Percentiles rank a stretch among this genome's conserved stretches.
Conservation (phyloP, 2,797 vertebrate genomes). For the Euphonia xanthogaster region DNA sequence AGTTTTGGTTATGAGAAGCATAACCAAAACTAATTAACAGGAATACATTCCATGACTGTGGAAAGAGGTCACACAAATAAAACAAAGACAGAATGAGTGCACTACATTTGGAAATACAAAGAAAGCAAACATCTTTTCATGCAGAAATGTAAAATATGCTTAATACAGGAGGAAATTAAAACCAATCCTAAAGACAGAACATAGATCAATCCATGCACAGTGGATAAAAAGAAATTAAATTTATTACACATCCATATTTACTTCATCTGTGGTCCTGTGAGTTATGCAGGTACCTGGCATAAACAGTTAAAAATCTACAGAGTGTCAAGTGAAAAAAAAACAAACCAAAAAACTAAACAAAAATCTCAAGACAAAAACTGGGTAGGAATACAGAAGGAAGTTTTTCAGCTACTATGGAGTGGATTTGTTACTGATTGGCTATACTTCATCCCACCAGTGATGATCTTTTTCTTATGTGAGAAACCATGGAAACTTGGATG, state of each 20-base stretch:
- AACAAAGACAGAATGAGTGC: background rate
- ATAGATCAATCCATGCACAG: background rate
- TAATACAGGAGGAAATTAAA: background rate
- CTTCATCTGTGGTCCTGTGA: background rate
- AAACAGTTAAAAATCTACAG: background rate
- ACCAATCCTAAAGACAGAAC: background rate
- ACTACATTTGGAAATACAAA: background rate
- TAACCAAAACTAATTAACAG: background rate
- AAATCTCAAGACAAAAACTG: background rate
- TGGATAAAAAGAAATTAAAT: background rate
- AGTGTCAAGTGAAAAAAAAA: background rate
- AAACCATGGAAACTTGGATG: slow-evolving; percentile 44
- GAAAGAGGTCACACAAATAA: background rate
- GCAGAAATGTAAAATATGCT: background rate
- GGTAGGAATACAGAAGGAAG: background rate
- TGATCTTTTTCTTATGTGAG: background rate
- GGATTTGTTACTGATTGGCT: background rate
- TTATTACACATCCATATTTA: background rate
- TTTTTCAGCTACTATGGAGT: background rate
- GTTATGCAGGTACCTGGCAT: background rate
- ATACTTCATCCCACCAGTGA: background rate
- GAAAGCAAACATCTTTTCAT: background rate
- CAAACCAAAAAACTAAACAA: background rate
- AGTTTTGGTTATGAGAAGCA: background rate
- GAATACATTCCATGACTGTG: background rate